Base-by-base conservation (phyloP, 35 echinoderm and acorn worm genomes). In the Hemicentrotus pulcherrimus region DNA sequence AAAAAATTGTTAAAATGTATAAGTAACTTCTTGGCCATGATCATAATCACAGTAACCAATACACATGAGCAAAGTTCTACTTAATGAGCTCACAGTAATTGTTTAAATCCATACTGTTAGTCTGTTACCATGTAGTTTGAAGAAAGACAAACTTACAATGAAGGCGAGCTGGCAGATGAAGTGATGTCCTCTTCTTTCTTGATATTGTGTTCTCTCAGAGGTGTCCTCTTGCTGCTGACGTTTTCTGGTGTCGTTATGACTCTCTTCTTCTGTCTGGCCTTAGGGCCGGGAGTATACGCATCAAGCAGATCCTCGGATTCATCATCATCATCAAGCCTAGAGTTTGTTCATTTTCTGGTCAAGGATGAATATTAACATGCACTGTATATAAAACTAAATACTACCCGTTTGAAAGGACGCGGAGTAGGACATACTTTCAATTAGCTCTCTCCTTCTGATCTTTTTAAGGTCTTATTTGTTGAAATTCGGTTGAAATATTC, bases 161-260 rank as follows among this genome's bases (percentile, higher is more conserved):
- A 94, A 61, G 94, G 58, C 12, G 94, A 55, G 14, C 94, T 91
- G 4, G 58, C 48, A 46, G 65, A 70, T 88, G 95, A 95, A 45
- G 61, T 32, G 33, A 32, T 92, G 41, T 31, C 31, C 9, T 52
- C 48, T 18, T 95, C 87, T 31, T 61, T 94, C 35, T 59, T 60
- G 32, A 78, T 78, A 78, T 92, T 97, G 18, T 97, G 16, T 15
- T 93, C 48, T 58, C 91, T 93, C 3, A 93, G 91, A 12, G 65
- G 86, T 8, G 86, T 87, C 58, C 96, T 94, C 94, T 96, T 96
- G 46, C 59, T 94, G 48, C 45, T 46, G 46, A 91, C 47, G 65
- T 88, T 97, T 88, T 97, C 95, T 24, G 92, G 97, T 91, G 94
- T 97, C 31, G 97, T 95, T 61, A 92, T 91, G 18, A 46, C 61